phyloP scores from a whole-genome alignment of 2,797 vertebrate genomes.

The Simalia tracyae region DNA sequence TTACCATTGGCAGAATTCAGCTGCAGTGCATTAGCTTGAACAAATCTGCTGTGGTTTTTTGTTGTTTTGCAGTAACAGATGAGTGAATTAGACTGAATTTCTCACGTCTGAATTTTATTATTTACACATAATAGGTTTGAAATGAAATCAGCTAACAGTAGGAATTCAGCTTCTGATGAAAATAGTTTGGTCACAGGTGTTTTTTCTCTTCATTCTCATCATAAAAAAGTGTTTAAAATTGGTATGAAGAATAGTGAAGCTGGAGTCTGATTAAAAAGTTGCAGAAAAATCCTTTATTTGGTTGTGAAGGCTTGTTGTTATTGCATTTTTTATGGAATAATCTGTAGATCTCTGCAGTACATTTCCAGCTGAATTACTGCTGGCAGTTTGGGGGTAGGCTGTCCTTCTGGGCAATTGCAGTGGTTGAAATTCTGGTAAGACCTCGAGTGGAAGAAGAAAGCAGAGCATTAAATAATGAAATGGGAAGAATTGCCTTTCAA shows the following conservation, averaged over 20 bases:
- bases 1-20: slow-evolving; percentile 8
- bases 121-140: neutral
- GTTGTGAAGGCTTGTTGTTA: slow-evolving; percentile 55
- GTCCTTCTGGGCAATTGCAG: slow-evolving; percentile 45
- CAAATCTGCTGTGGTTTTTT: slow-evolving; percentile 10
- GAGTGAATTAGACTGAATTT: slow-evolving; percentile 20
- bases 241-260: neutral
- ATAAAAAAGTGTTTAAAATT: slow-evolving; percentile 21
- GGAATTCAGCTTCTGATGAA: neutral
- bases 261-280: neutral
- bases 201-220: neutral
- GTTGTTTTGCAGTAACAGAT: neutral
- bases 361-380: slow-evolving; percentile 47
- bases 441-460: slow-evolving; percentile 1
- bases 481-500: neutral
- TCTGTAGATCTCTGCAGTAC: slow-evolving; percentile 57
- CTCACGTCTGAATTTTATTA: neutral
- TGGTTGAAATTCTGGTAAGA: slow-evolving; percentile 33
- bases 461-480: neutral
- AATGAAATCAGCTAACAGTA: slow-evolving; percentile 5
- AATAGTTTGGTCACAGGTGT: neutral
- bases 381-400: slow-evolving; percentile 40
- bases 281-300: slow-evolving; percentile 37
- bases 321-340: slow-evolving; percentile 67
- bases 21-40: neutral